phyloP scores from a whole-genome alignment of 2,888 invertebrate species.

The Andrena dorsata region DNA sequence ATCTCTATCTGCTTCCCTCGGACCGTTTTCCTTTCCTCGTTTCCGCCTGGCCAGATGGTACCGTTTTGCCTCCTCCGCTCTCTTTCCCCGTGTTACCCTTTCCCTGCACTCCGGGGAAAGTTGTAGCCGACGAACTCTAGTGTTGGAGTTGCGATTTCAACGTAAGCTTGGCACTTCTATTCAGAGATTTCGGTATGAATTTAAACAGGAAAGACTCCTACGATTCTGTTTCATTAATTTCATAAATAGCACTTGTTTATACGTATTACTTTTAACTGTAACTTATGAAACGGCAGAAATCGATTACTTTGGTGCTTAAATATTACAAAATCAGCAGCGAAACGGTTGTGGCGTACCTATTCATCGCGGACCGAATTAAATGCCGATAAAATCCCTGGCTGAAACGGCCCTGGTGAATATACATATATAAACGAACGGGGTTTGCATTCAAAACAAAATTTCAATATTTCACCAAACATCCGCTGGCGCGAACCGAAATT shows the following conservation, averaged over 20 bases:
- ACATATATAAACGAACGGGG: constrained; percentile 17
- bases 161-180: neutral
- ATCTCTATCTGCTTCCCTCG: constrained; percentile 44
- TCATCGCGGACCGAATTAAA: neutral
- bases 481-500: constrained; percentile 17
- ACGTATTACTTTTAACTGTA: too few relatives aligned
- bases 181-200: too few relatives aligned
- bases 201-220: too few relatives aligned
- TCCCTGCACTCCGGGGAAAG: constrained; percentile 9
- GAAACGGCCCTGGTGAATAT: neutral
- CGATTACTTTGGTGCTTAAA: neutral
- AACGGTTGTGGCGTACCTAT: neutral
- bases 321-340: neutral
- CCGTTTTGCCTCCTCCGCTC: neutral
- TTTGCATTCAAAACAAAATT: constrained; percentile 46
- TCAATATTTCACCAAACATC: constrained; percentile 51
- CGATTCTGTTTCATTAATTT: too few relatives aligned
- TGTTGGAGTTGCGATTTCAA: constrained; percentile 32
- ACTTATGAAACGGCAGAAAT: neutral
- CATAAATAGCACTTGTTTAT: too few relatives aligned
- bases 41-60: constrained; percentile 35
- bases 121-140: constrained; percentile 17
- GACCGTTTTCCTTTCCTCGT: constrained; percentile 23
- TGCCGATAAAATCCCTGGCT: constrained; percentile 10
- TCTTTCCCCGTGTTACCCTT: constrained; percentile 30